phyloP scores from a whole-genome alignment of 2,797 vertebrate genomes.

The Darevskia mixta region DNA sequence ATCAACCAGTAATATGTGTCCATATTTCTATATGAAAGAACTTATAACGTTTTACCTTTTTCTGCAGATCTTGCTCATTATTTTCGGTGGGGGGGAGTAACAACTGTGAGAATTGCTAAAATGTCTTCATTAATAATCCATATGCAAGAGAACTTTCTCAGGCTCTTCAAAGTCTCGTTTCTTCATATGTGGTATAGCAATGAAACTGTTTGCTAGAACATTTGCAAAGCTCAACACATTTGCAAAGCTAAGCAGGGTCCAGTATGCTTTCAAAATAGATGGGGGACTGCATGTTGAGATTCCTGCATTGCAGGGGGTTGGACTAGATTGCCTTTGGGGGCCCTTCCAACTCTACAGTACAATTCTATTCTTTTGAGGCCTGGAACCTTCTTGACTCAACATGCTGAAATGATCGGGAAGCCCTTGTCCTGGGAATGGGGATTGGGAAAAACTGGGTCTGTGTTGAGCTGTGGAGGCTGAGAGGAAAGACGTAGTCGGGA shows the following conservation, averaged over 20 bases:
- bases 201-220: no score
- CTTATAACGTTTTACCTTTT: not conserved
- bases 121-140: not conserved
- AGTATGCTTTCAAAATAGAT: no score
- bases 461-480: not conserved
- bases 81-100: not conserved
- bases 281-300: no score
- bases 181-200: no score
- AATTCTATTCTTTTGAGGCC: not conserved
- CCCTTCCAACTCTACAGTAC: no score
- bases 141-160: not conserved
- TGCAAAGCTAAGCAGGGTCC: no score
- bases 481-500: not conserved
- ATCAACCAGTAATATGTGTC: not conserved
- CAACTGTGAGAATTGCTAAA: not conserved
- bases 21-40: not conserved
- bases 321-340: no score
- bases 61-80: not conserved
- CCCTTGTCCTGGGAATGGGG: not conserved
- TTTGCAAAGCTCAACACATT: no score
- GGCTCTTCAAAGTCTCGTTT: not conserved
- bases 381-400: rapidly evolving
- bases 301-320: no score
- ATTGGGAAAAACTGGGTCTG: not conserved
- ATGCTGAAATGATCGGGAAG: not conserved